Evolutionary conservation across 2,113 vertebrate species (phyloP), one percentile per base, ranked within the genome.

Genomic region (Apus apus): DNA sequence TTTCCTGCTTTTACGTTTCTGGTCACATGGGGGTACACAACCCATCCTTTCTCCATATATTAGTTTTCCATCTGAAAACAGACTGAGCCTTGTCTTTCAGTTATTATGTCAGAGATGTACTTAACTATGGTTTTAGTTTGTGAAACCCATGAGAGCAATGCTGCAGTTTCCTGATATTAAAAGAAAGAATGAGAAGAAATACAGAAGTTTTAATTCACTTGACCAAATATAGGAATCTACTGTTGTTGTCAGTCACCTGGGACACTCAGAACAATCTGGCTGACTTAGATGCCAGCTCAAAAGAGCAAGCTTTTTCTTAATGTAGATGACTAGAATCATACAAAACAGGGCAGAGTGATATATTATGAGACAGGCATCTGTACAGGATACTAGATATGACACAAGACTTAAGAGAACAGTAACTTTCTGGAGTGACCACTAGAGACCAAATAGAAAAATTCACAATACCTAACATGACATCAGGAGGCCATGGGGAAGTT

Each of bases 11-110:
- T 40, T 54, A n/a, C 32, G 2, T 77, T 89, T 70, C 56, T 77
- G 11, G 74, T 85, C 32, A 38, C 11, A 32, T 15, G 29, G 6
- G 2, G 48, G 21, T 34, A 51, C 30, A 67, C 20, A 71, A 30
- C 15, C 2, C 5, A 30, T 3, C 3, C 11, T 11, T 3, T 6
- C 10, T 12, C 13, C 2, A 22, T 13, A 17, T 57, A 15, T 80
- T 65, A 29, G 8, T 48, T 84, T 91, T 81, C 57, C 3, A 8
- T 30, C 43, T 80, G 22, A 19, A 74, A 78, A 45, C 11, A 79
- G 16, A 36, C 4, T 56, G 14, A 84, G 13, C 16, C 15, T 80
- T 64, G 32, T n/a, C 32, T 86, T 89, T 61, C 17, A 34, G 30
- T 77, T 74, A 9, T 25, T 53, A 6, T 54, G 14, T 66, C n/a